Evolutionary conservation across 2,888 invertebrate species (phyloP), one percentile per base, ranked within the genome.

Genomic region (Lasioglossum pauxillum): DNA sequence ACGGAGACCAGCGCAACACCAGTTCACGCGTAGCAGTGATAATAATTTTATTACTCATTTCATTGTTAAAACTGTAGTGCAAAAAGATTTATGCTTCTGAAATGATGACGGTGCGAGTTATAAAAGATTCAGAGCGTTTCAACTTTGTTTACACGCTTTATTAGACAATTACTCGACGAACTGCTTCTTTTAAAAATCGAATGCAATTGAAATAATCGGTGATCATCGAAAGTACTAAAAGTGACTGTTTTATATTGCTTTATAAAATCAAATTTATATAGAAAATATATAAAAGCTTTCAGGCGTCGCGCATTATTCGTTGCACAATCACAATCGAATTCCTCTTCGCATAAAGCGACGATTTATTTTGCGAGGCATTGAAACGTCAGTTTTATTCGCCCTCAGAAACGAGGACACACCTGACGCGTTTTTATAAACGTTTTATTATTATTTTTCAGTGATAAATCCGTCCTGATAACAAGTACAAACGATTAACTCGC

Each of bases 381-480:
- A 3, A 60, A 60, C 14, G 27, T 60, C 27, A 27, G 12, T 27
- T 5, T 27, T 60, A 27, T 60, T 60, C 27, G n/a, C 14, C n/a
- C 27, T 27, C 60, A 27, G 16, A 60, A 27, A 60, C 60, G 27
- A 7, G 60, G 16, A 27, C 27, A 12, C 16, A 60, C 27, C 60
- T 27, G 14, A 14, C 60, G 60, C 60, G 60, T 60, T 27, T 27
- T 0, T 27, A 14, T 60, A 16, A 27, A 60, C 27, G 5, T 60
- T 27, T 60, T 27, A 60, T 60, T 60, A n/a, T 60, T 60, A 27
- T 60, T 60, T 60, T 60, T 27, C 23, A 60, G 5, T 14, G 60
- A n/a, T 27, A 60, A 60, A 60, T 60, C 60, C 60, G n/a, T 60
- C 60, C 14, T 5, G 60, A 60, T 60, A 60, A 60, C 60, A 60